A percentile compares a stretch with the other conserved stretches of the same genome.
Evolutionary conservation across 2,888 invertebrate genomes (phyloP).

Genomic region (Eremobia ochroleuca): DNA sequence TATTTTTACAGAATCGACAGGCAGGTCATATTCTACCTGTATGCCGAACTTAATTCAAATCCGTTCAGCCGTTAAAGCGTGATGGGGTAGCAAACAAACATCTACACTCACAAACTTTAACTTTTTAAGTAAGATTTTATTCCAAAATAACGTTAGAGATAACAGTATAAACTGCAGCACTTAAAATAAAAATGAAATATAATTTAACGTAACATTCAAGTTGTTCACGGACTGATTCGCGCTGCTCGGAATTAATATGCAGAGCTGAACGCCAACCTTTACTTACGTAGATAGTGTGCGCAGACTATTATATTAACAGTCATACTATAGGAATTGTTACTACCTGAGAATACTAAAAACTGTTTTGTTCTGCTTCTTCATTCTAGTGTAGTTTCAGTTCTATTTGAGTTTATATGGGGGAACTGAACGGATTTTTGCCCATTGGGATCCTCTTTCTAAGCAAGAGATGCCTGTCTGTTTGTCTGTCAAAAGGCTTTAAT

Average conservation of each 20-base stretch:
- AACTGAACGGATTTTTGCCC: neutral
- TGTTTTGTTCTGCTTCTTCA: neutral
- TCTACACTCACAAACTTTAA: neutral
- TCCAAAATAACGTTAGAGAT: conserved; percentile 10
- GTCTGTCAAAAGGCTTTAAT: neutral
- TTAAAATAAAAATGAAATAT: conserved; percentile 47
- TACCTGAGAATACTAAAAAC: conserved; percentile 39
- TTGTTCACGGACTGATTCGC: conserved; percentile 62
- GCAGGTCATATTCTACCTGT: no score
- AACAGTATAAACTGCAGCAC: conserved; percentile 26
- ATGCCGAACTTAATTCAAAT: neutral
- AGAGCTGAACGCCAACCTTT: conserved; percentile 61
- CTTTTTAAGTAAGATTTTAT: neutral
- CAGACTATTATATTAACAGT: conserved; percentile 52
- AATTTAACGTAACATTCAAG: conserved; percentile 44
- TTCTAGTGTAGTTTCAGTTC: neutral
- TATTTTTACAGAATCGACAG: no score
- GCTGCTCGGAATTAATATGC: conserved; percentile 65
- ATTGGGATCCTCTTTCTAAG: neutral
- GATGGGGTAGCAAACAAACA: neutral
- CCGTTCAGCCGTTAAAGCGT: neutral
- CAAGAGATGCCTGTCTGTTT: neutral
- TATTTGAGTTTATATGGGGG: neutral
- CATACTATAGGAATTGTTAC: conserved; percentile 25
- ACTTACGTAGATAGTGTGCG: conserved; percentile 62